A percentile compares a stretch with the other conserved stretches of the same genome.
phyloP scores from a whole-genome alignment of 2,888 invertebrate species.

The Limenitis camilla region DNA sequence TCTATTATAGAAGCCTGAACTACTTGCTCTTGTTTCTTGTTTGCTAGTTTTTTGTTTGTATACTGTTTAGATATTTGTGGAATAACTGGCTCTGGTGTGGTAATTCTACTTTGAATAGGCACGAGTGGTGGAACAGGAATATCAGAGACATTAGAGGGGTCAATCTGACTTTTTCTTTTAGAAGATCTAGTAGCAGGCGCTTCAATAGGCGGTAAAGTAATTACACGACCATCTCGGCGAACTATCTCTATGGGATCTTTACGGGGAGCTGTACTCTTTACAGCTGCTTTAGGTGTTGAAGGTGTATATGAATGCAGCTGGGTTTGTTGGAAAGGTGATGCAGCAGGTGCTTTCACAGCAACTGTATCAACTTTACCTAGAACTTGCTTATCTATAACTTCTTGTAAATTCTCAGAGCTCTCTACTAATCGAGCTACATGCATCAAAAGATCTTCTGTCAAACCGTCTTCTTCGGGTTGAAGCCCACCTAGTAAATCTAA shows the following conservation, averaged over 20 bases:
- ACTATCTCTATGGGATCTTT: slow-evolving; percentile 83
- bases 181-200: slow-evolving; percentile 87
- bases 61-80: slow-evolving; percentile 54
- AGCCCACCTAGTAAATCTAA: slow-evolving; percentile 74
- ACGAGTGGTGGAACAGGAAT: slow-evolving; percentile 32
- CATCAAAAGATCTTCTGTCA: slow-evolving; percentile 81
- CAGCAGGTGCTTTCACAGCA: slow-evolving; percentile 34
- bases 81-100: slow-evolving; percentile 47
- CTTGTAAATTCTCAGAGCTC: slow-evolving; percentile 79
- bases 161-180: slow-evolving; percentile 74
- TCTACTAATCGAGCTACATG: slow-evolving; percentile 84
- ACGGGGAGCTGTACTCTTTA: slow-evolving; percentile 40
- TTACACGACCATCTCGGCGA: slow-evolving; percentile 82
- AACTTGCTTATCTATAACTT: slow-evolving; percentile 81
- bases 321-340: slow-evolving; percentile 32
- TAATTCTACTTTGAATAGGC: slow-evolving; percentile 24
- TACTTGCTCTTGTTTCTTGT: slow-evolving; percentile 45
- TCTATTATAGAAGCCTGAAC: slow-evolving; percentile 37
- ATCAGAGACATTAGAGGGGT: slow-evolving; percentile 24
- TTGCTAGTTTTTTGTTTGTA: slow-evolving; percentile 49
- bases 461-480: slow-evolving; percentile 78
- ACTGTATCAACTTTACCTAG: slow-evolving; percentile 62
- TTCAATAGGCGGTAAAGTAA: slow-evolving; percentile 87
- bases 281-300: slow-evolving; percentile 43
- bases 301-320: slow-evolving; percentile 40